Percentiles rank a stretch among this genome's conserved stretches.
phyloP scores from a whole-genome alignment of 1,140 invertebrate species.

The Lepidurus apus region DNA sequence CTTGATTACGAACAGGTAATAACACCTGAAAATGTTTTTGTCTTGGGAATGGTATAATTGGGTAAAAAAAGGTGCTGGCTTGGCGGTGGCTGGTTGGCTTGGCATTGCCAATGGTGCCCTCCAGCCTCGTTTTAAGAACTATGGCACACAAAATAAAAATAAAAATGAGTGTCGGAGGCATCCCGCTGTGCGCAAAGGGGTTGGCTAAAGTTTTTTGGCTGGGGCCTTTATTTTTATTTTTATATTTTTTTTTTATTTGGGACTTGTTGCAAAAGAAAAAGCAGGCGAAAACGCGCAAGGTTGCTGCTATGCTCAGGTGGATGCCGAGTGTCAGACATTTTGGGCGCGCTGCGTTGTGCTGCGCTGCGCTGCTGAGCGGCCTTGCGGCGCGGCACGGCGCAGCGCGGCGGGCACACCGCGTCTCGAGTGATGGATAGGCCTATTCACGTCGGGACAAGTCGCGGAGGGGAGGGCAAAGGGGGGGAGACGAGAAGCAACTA shows the following conservation, averaged over 20 bases:
- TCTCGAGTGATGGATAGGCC: slow-evolving; percentile 5
- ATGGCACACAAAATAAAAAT: neutral
- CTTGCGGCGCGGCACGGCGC: slow-evolving; percentile 11
- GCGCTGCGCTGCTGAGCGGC: neutral
- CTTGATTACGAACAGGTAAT: slow-evolving; percentile 89
- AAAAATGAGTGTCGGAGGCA: slow-evolving; percentile 21
- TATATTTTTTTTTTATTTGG: neutral
- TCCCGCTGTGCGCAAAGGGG: slow-evolving; percentile 3
- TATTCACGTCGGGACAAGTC: slow-evolving; percentile 26
- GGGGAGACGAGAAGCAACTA: neutral
- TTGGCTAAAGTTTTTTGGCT: neutral
- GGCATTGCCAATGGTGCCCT: neutral
- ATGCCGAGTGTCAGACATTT: slow-evolving; percentile 21
- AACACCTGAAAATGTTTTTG: neutral
- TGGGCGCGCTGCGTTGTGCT: neutral
- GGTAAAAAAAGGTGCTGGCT: slow-evolving; percentile 5
- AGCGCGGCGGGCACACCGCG: slow-evolving; percentile 1
- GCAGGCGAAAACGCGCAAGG: neutral
- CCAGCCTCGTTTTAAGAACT: slow-evolving; percentile 3
- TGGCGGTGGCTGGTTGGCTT: neutral
- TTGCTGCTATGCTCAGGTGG: slow-evolving; percentile 17
- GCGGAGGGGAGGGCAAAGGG: neutral
- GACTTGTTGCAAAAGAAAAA: neutral
- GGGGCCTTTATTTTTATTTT: neutral
- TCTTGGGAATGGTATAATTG: neutral